Percentiles rank a stretch among this genome's conserved stretches.
Evolutionary conservation across 2,113 vertebrate species (phyloP).

Genomic region (Crypturellus undulatus): DNA sequence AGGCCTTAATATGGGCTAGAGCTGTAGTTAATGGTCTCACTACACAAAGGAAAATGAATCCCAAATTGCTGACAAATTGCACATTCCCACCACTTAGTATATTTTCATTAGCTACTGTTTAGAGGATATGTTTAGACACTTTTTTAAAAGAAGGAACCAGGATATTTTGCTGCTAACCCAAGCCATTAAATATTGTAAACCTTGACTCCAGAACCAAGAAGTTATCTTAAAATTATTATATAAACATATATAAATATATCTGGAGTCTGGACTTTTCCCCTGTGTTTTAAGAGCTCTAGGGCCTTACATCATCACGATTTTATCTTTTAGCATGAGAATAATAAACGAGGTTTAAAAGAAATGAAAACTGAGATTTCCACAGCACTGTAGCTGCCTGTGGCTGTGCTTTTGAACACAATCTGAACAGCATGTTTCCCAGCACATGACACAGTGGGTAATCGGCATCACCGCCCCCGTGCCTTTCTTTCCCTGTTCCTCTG

Average conservation of each 20-base stretch:
- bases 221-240: not conserved
- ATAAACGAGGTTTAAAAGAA: not conserved
- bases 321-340: not conserved
- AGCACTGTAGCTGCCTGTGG: rapidly evolving
- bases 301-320: not conserved
- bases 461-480: too few relatives aligned
- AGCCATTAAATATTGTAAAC: not conserved
- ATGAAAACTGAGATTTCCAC: not conserved
- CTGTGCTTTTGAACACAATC: not conserved
- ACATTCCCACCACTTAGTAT: not conserved
- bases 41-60: not conserved
- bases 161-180: not conserved
- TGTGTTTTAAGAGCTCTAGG: not conserved
- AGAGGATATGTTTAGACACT: not conserved
- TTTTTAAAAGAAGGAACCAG: not conserved
- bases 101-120: not conserved
- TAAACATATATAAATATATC: rapidly evolving
- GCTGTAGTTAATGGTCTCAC: not conserved
- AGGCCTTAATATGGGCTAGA: not conserved
- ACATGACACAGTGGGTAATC: not conserved
- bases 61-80: not conserved
- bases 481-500: too few relatives aligned
- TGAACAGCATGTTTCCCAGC: not conserved
- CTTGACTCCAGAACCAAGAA: not conserved
- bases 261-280: not conserved